Base-by-base conservation (phyloP, 2,888 invertebrate genomes). In the Suillia variegata region DNA sequence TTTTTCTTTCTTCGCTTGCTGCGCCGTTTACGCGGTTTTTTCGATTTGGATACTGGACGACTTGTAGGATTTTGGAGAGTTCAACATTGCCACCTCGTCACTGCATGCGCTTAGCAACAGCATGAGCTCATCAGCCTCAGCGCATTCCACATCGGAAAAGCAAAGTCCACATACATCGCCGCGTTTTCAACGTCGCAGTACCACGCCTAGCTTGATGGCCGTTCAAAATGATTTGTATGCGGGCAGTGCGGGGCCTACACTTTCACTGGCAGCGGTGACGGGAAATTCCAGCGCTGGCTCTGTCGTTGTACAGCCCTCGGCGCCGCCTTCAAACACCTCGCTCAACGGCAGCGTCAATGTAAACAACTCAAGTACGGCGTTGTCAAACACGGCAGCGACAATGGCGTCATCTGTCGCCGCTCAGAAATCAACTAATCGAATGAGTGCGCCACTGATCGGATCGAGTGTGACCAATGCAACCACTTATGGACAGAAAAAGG, bases 41-140 rank as follows among this genome's bases (percentile, higher is more conserved):
- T 38, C 48, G 17, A 42, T 20, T 22, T 20, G 22, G 33, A 38
- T 62, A n/a, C n/a, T n/a, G n/a, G n/a, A n/a, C n/a, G n/a, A n/a
- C n/a, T n/a, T n/a, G 59, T 63, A 87, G 87, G 87, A 87, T 64
- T 75, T 79, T 64, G 87, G 86, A 62, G 38, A 78, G 64, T 87
- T 87, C 82, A 87, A 87, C 80, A 86, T 87, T 13, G 87, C 87
- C 0, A 87, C 87, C 2, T 87, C 87, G 2, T 86, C 86, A 1
- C 84, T 87, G 61, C 87, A 85, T 67, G 86, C 85, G 2, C 79
- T 87, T 0, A 81, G 82, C 73, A 77, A 75, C 67, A 75, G 81
- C 58, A 78, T 80, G 70, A 66, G 66, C 59, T 71, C 75, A 38
- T 68, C 79, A 56, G 12, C 69, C 73, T n/a, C 64, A 73, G 4